Evolutionary conservation across 1,140 invertebrate species (phyloP), one percentile per base, ranked within the genome.

Genomic region (Drosophila nigrodunni): DNA sequence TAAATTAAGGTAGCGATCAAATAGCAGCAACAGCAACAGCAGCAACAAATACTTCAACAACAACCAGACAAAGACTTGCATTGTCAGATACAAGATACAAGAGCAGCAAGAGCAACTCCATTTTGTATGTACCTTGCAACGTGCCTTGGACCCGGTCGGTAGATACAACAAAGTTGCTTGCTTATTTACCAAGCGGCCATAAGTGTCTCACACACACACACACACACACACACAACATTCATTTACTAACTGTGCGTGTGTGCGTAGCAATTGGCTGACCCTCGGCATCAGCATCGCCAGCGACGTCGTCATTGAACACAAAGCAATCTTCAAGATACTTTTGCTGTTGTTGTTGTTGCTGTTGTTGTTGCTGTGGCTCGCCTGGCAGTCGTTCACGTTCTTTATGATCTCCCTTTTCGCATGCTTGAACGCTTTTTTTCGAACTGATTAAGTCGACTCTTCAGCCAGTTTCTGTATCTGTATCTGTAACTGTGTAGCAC

Each of bases 1-100:
- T 92, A 92, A 92, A 92, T 92, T 92, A 92, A 92, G 91, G 91
- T 92, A 81, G 81, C 86, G 80, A 86, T 91, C 90, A 81, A 89
- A 90, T 90, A 76, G 80, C 80, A 79, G 54, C 58, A 15, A 15
- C 15, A 15, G 15, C 15, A 72, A 3, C 25, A 57, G 6, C 25
- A 50, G 9, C 55, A 58, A 13, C 52, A n/a, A 39, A 43, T 47
- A 11, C 69, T 10, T 37, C 52, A 43, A n/a, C 73, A 39, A 58
- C 49, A 34, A 7, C 54, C 46, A 9, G 78, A 88, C 85, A 89
- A 85, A 75, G 83, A 88, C 83, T 82, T 52, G 46, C 74, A 72
- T 72, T 78, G 77, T 69, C 15, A n/a, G 35, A 50, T 49, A 52
- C 49, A 69, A 30, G 25, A 30, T 30, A 46, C 46, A 49, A 72